Evolutionary conservation across 2,888 invertebrate species (phyloP), one percentile per base, ranked within the genome.

Genomic region (Drosophila nr. perissopoda): DNA sequence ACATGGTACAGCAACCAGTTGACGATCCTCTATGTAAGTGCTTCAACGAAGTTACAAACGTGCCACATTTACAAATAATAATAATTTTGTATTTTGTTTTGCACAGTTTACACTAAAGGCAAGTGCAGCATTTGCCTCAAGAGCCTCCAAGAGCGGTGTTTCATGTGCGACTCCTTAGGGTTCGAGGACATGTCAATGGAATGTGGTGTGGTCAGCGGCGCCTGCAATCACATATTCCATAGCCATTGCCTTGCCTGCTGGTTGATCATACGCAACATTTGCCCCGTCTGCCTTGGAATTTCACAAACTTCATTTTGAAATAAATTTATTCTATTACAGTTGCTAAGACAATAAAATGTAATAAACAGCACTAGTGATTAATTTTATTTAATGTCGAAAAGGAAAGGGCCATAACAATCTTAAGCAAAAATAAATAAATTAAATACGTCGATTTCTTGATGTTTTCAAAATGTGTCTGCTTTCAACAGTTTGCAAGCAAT

Each of bases 81-180:
- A 16, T 45, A 8, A 16, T 25, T 16, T 16, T 25, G 4, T 45
- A 25, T 7, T 45, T 21, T 42, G 2, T 21, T 42, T 42, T 21
- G 11, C 11, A 42, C 42, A 42, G 21, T 5, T 21, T 2, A 2
- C 21, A 6, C 4, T 2, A 4, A 11, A 0, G 33, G 11, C 33
- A 33, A 33, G 10, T 6, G 0, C 21, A 0, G 2, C 11, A 42
- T 42, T 21, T 13, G 1, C 21, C 1, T 5, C 8, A 18, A 38
- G 5, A 0, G 0, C 11, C 11, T 11, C 11, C 1, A 1, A 0
- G 2, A 21, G 0, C 21, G 1, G 11, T 1, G 10, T n/a, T 10
- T 11, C 10, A 1, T 4, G 2, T 40, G n/a, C 2, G n/a, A 33
- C 33, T 11, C 4, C 33, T 4, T 31, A 0, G 10, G 0, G 31